Conservation (phyloP, 1,140 invertebrate genomes). For the Drosophila seguyi region DNA sequence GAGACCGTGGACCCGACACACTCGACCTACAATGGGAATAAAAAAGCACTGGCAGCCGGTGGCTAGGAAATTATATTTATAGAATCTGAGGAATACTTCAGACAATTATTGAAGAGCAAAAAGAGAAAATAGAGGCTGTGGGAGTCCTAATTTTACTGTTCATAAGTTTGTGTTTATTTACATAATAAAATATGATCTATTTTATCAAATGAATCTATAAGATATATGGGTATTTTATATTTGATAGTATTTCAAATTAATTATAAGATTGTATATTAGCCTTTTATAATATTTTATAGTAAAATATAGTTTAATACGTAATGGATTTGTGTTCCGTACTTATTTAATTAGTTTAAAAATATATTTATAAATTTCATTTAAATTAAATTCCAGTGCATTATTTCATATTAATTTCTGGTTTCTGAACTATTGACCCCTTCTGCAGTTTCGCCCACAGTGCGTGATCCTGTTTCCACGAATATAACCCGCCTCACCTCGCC, state of each 20-base stretch:
- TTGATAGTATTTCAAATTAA: no score
- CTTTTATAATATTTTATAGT: no score
- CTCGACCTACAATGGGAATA: conserved; percentile 54
- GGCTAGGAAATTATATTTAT: conserved; percentile 3
- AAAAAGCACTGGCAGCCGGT: conserved; percentile 17
- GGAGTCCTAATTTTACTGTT: neutral
- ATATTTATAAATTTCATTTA: no score
- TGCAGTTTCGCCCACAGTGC: conserved; percentile 18
- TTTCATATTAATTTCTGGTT: neutral
- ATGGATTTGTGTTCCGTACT: no score
- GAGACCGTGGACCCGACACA: conserved; percentile 26
- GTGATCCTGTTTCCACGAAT: conserved; percentile 9
- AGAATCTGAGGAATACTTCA: neutral
- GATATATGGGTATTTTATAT: no score
- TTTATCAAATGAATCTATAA: no score
- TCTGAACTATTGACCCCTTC: neutral
- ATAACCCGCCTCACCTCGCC: neutral
- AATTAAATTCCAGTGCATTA: no score
- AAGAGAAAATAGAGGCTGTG: neutral
- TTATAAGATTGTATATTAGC: no score
- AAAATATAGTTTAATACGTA: no score
- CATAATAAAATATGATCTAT: no score
- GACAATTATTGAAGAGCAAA: neutral
- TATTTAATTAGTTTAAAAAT: no score
- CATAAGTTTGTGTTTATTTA: neutral